Conservation (phyloP, 1,140 invertebrate genomes). For the Cardiocondyla obscurior region DNA sequence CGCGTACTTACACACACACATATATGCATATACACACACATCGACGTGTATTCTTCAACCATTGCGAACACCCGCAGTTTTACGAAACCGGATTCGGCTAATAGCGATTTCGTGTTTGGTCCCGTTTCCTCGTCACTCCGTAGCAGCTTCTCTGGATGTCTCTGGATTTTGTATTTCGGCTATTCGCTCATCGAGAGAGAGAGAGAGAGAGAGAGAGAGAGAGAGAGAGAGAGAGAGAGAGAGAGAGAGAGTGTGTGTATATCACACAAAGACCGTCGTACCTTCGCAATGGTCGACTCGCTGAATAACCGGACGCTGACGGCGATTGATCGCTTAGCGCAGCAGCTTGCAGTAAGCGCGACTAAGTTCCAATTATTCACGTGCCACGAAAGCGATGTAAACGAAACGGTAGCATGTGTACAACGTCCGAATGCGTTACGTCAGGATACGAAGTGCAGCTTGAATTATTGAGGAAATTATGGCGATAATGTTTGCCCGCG, state of each 20-base stretch:
- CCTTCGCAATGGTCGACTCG: not conserved
- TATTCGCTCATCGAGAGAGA: slow-evolving; percentile 2
- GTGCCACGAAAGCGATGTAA: not conserved
- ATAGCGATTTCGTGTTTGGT: slow-evolving; percentile 29
- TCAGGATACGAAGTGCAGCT: not conserved
- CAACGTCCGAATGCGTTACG: not conserved
- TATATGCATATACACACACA: no score
- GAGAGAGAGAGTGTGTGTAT: no score
- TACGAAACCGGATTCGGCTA: slow-evolving; percentile 7
- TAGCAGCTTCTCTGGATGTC: not conserved
- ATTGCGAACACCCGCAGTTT: not conserved
- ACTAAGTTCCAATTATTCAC: slow-evolving; percentile 15
- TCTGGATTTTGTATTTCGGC: slow-evolving; percentile 1
- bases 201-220: no score
- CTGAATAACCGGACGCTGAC: slow-evolving; percentile 44
- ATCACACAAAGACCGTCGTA: not conserved
- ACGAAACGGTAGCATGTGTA: not conserved
- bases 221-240: no score
- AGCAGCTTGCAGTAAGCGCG: not conserved
- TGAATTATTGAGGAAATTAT: not conserved
- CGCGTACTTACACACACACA: no score
- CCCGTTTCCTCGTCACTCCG: slow-evolving; percentile 4
- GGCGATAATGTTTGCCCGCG: not conserved
- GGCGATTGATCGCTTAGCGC: slow-evolving; percentile 57
- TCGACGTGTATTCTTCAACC: not conserved